phyloP scores from a whole-genome alignment of 2,113 vertebrate species.

The Mus spicilegus region DNA sequence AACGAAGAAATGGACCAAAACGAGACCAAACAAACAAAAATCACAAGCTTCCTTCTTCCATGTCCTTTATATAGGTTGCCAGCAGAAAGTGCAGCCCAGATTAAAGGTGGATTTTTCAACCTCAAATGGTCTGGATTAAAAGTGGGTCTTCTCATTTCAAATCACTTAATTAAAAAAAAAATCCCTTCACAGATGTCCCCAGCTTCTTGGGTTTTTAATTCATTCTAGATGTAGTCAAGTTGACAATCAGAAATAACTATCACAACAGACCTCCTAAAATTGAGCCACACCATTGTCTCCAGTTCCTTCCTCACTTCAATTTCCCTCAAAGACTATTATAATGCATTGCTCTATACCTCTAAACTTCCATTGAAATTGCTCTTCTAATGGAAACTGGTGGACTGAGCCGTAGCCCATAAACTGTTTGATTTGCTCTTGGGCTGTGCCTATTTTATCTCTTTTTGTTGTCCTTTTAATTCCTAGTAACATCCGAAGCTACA shows the following conservation, averaged over 20 bases:
- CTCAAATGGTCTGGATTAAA: background rate
- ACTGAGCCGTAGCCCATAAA: background rate
- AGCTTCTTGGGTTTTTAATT: background rate
- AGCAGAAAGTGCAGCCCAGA: background rate
- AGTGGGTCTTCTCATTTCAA: background rate
- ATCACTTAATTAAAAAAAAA: background rate
- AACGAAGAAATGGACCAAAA: background rate
- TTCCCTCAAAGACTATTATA: background rate
- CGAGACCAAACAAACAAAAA: background rate
- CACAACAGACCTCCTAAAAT: conserved; percentile 11
- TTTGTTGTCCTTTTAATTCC: conserved; percentile 6
- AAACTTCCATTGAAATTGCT: background rate
- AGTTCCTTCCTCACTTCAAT: conserved; percentile 14
- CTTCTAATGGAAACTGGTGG: background rate
- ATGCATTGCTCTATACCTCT: background rate
- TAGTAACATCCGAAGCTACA: background rate
- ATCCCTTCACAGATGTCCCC: background rate
- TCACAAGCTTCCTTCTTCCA: background rate
- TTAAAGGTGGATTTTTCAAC: background rate
- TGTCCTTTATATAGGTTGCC: background rate
- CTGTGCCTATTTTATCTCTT: background rate
- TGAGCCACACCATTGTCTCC: background rate
- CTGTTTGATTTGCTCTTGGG: background rate
- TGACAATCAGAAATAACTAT: background rate
- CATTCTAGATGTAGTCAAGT: background rate